Base-by-base conservation (phyloP, 2,888 invertebrate species). In the Leptinotarsa haldemani region DNA sequence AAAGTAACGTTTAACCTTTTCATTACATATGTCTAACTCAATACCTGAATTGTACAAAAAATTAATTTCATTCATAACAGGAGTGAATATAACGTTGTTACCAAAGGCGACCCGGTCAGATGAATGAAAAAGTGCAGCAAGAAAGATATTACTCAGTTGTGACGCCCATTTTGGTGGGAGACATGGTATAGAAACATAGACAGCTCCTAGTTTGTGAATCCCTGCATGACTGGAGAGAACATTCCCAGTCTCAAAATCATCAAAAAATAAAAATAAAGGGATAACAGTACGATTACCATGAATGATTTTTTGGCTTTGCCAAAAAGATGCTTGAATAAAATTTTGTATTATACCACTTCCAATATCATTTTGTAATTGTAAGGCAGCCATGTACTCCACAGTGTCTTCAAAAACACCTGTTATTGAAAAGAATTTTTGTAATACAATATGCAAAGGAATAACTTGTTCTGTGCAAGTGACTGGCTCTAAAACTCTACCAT, bases 211-310 rank as follows among this genome's bases (percentile, higher is more conserved):
- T 72, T 81, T 81, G 61, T 82, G 69, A 4, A 70, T 73, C 5
- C 79, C 80, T 12, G 80, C 76, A 67, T 80, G 81, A 25, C 77
- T 77, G 12, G 79, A 79, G 40, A 82, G 66, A 52, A 80, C 75
- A 73, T 81, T 82, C 13, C 79, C 80, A n/a, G 73, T 71, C 75
- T 82, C 81, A 75, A 79, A 81, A 69, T 82, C 80, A 69, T 81
- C 80, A 70, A 70, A 79, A 74, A 77, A 81, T 30, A 52, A 52
- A 67, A 67, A 67, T 69, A 79, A 66, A n/a, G 80, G 79, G 30
- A 77, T 52, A n/a, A 78, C 74, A 67, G 70, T 72, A 65, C 71
- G 74, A 70, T 72, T 72, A 56, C 74, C 65, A 68, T 67, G 16
- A 58, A 50, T 70, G n/a, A 63, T 20, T 48, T 70, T 63, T 25